Conservation (phyloP, 2,797 vertebrate species). For the Novumbra hubbsi region DNA sequence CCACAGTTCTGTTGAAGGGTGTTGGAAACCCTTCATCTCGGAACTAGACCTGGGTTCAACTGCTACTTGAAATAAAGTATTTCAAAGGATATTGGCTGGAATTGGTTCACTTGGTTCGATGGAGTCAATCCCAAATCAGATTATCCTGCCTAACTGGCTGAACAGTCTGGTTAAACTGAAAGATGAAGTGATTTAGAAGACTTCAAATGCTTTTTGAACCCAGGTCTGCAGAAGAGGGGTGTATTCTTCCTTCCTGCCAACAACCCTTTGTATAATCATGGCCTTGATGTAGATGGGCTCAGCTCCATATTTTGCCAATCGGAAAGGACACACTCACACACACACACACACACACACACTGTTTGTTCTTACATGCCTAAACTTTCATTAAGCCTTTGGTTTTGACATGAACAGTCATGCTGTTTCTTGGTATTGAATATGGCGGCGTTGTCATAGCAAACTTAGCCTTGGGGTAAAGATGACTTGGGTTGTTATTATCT, state of each 20-base stretch:
- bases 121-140: too few species aligned
- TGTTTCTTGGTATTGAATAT: background rate
- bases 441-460: constrained; percentile 28
- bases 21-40: background rate
- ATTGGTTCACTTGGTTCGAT: too few species aligned
- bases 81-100: background rate
- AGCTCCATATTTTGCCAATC: background rate
- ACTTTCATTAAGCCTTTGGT: background rate
- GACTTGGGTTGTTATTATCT: background rate
- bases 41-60: background rate
- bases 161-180: too few species aligned
- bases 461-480: background rate
- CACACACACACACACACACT: too few species aligned
- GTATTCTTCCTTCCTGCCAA: background rate
- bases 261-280: background rate
- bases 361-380: background rate
- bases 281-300: background rate
- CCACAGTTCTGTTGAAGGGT: background rate
- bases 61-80: background rate
- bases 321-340: too few species aligned
- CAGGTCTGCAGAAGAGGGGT: background rate
- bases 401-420: background rate
- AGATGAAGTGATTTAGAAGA: background rate
- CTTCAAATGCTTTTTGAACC: background rate
- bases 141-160: too few species aligned